Evolutionary conservation across 2,888 invertebrate genomes (phyloP).

Genomic region (Philopedon plagiatum): DNA sequence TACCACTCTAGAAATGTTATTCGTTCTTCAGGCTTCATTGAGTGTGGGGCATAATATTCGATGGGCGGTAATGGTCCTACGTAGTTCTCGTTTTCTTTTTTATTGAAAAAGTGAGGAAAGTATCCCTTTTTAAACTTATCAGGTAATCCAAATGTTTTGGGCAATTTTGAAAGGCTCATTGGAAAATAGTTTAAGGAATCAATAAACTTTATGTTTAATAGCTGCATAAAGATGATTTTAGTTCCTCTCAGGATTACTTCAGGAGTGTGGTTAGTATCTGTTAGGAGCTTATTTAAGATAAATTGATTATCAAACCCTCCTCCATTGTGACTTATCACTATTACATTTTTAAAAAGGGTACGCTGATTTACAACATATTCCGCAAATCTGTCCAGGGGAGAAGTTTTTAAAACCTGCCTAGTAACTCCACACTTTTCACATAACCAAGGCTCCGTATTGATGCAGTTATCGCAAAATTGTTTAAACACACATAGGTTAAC

Average conservation of each 20-base stretch:
- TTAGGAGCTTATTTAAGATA: not conserved
- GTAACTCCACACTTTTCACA: not conserved
- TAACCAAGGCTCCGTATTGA: not conserved
- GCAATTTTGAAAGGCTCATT: no score
- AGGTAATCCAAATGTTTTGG: no score
- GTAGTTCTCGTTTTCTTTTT: no score
- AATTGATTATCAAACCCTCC: not conserved
- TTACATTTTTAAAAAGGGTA: not conserved
- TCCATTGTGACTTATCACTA: not conserved
- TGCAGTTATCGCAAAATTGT: not conserved
- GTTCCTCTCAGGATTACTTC: not conserved
- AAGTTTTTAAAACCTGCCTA: not conserved
- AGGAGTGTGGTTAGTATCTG: not conserved
- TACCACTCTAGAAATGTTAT: no score
- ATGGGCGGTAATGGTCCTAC: no score
- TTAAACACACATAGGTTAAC: slow-evolving; percentile 44
- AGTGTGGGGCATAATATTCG: no score
- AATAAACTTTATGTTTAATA: no score
- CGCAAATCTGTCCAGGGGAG: not conserved
- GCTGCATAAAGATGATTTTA: no score
- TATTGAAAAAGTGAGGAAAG: no score
- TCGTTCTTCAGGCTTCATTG: no score
- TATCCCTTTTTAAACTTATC: no score
- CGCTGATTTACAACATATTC: not conserved
- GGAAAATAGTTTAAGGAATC: no score